Evolutionary conservation across 2,888 invertebrate genomes (phyloP).

Genomic region (Aspidiotus rigidus): DNA sequence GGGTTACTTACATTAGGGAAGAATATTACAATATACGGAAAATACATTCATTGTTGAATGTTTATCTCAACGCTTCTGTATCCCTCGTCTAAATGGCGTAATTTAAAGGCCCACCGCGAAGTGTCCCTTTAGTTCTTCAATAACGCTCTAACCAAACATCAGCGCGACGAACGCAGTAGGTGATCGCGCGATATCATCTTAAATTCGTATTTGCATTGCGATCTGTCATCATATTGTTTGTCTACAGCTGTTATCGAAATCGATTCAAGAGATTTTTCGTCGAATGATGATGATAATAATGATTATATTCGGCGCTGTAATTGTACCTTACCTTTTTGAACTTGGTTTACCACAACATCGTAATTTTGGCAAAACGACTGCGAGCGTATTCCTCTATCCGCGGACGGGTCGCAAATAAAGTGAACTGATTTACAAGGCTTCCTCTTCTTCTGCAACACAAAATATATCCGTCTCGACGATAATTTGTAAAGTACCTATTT

Average conservation of each 20-base stretch:
- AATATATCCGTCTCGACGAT: too few relatives aligned
- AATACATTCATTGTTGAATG: not conserved
- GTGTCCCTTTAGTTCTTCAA: constrained; percentile 18
- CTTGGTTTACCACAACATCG: too few relatives aligned
- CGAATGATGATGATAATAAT: not conserved
- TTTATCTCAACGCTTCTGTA: constrained; percentile 6
- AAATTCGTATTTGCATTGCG: constrained; percentile 23
- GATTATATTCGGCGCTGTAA: too few relatives aligned
- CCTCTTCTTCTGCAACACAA: too few relatives aligned
- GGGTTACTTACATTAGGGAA: not conserved
- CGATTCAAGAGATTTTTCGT: not conserved
- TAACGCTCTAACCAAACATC: constrained; percentile 24
- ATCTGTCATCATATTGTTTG: constrained; percentile 33
- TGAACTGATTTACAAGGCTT: too few relatives aligned
- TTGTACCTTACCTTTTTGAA: too few relatives aligned
- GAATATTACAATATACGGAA: not conserved
- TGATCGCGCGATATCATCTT: constrained; percentile 20
- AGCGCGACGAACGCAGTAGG: constrained; percentile 21
- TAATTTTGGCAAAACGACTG: too few relatives aligned
- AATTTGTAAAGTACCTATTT: too few relatives aligned
- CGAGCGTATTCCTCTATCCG: too few relatives aligned
- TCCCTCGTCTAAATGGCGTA: constrained; percentile 19
- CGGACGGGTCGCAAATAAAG: too few relatives aligned
- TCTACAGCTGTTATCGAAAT: constrained; percentile 26
- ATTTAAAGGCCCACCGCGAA: constrained; percentile 31